A percentile compares a stretch with the other conserved stretches of the same genome.
Conservation (phyloP, 1,140 invertebrate species). For the Druon quercuslanigerum region DNA sequence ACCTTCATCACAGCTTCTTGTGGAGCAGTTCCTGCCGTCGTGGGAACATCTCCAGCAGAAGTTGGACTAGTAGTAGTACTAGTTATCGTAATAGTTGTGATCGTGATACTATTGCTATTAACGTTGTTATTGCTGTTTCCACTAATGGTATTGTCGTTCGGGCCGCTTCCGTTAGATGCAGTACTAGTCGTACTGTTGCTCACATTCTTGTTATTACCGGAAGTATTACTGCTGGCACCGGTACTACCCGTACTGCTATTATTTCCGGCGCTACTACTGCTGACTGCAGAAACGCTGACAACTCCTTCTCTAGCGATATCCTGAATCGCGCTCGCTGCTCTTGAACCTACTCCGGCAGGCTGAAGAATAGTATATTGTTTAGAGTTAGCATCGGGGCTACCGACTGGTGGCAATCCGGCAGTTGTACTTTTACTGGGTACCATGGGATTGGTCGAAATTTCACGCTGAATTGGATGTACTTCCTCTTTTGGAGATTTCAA, state of each 20-base stretch:
- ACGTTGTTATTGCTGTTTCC: conserved; percentile 49
- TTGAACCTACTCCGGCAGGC: conserved; percentile 84
- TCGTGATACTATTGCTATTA: conserved; percentile 58
- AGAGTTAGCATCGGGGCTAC: conserved; percentile 76
- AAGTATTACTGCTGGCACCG: conserved; percentile 43
- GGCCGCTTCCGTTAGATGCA: conserved; percentile 37
- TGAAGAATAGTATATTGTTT: conserved; percentile 90
- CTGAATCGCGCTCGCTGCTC: conserved; percentile 86
- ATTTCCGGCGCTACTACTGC: conserved; percentile 62
- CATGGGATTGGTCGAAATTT: conserved; percentile 45
- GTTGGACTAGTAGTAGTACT: conserved; percentile 63
- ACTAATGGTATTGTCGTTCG: conserved; percentile 30
- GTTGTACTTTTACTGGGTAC: conserved; percentile 47
- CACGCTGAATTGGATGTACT: conserved; percentile 56
- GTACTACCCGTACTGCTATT: conserved; percentile 51
- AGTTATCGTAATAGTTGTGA: conserved; percentile 67
- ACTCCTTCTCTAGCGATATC: conserved; percentile 83
- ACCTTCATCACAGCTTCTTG: conserved; percentile 71
- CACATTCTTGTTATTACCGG: conserved; percentile 49
- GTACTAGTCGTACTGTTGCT: conserved; percentile 44
- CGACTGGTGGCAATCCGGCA: conserved; percentile 63
- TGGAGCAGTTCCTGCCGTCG: conserved; percentile 71
- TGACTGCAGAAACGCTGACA: conserved; percentile 80
- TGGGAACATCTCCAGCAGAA: conserved; percentile 65
- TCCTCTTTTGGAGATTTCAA: conserved; percentile 74